Conservation (phyloP, 1,140 invertebrate species). For the Maniola jurtina region DNA sequence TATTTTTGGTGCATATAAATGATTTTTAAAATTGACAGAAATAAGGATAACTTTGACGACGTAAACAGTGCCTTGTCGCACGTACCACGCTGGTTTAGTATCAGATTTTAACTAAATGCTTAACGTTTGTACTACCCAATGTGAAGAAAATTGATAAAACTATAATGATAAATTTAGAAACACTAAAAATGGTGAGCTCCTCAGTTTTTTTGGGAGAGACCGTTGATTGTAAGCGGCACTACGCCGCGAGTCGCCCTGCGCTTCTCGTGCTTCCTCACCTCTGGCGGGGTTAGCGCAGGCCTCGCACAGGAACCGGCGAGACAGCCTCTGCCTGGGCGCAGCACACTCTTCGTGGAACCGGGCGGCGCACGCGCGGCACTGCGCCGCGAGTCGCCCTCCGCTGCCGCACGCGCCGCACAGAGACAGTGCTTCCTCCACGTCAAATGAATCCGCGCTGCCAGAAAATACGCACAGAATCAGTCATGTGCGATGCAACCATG, state of each 20-base stretch:
- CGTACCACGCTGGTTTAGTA: too few species aligned
- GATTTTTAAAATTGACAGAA: too few species aligned
- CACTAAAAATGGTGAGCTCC: too few species aligned
- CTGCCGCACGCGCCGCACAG: conserved; percentile 63
- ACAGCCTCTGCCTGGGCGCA: conserved; percentile 42
- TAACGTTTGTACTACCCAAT: too few species aligned
- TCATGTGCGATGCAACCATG: not conserved
- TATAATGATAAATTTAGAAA: too few species aligned
- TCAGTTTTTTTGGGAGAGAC: too few species aligned
- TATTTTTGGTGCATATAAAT: too few species aligned
- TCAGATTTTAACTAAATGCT: too few species aligned
- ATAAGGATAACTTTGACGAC: too few species aligned
- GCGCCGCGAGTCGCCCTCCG: conserved; percentile 56
- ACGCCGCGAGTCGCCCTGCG: conserved; percentile 56
- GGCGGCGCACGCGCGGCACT: conserved; percentile 48
- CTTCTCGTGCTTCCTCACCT: conserved; percentile 46
- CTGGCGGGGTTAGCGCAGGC: conserved; percentile 39
- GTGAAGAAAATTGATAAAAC: too few species aligned
- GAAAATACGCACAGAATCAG: not conserved
- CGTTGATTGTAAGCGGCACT: too few species aligned
- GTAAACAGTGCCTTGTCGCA: too few species aligned
- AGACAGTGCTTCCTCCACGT: conserved; percentile 24
- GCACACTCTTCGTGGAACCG: conserved; percentile 67
- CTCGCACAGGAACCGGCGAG: conserved; percentile 45
- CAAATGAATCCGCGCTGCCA: conserved; percentile 27